These are phyloP conservation scores for Albula goreensis DNA, from an alignment of 2,113 vertebrate species.

Conservation along the genomic window DNA sequence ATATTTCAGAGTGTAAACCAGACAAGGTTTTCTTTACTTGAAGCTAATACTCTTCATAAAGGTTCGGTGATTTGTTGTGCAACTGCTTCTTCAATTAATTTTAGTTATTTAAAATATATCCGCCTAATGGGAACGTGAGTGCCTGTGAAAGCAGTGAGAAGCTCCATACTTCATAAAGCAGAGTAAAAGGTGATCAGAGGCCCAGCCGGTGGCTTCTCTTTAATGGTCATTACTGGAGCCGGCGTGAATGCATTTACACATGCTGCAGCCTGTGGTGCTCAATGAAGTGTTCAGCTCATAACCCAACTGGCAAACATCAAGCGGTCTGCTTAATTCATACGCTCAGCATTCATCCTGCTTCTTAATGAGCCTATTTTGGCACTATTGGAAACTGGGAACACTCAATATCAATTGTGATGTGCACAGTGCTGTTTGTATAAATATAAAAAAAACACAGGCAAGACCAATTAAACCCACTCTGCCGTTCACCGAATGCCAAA, in stretches of 20 bases:
- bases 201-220: too few species aligned
- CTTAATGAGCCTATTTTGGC: not conserved
- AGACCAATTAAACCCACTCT: slow-evolving; percentile 21
- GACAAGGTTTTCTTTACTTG: not conserved
- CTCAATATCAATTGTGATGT: not conserved
- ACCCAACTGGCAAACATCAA: not conserved
- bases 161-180: too few species aligned
- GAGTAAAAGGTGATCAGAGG: not conserved
- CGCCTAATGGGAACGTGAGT: not conserved
- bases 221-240: not conserved
- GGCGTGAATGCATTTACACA: not conserved
- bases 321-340: not conserved
- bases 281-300: not conserved
- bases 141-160: not conserved
- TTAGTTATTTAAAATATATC: not conserved
- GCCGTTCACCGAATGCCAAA: not conserved
- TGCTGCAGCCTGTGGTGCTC: not conserved
- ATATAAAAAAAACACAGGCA: not conserved
- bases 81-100: too few species aligned
- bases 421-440: not conserved
- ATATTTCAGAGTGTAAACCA: not conserved
- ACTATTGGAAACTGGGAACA: not conserved
- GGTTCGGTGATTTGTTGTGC: too few species aligned
- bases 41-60: not conserved
- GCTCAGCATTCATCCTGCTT: not conserved